These are phyloP conservation scores for Platycheirus rosarum DNA, from an alignment of 2,888 invertebrate genomes.

Conservation along the genomic window DNA sequence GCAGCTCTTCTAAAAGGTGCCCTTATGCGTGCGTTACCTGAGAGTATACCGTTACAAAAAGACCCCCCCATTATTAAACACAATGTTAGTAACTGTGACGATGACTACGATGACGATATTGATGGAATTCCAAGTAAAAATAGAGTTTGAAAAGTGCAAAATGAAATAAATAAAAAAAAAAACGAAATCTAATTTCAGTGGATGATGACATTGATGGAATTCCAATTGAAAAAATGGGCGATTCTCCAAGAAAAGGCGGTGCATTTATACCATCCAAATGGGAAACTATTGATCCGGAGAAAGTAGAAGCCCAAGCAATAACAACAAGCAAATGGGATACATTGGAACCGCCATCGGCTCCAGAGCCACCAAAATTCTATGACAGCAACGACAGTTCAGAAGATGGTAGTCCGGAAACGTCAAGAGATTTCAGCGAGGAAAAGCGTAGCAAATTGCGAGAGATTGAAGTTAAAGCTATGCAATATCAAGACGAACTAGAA, in stretches of 20 bases:
- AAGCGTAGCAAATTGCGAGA: conserved; percentile 91
- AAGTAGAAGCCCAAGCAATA: conserved; percentile 91
- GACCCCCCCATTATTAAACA: conserved; percentile 76
- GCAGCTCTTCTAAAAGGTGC: conserved; percentile 90
- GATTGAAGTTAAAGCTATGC: conserved; percentile 96
- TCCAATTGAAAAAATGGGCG: conserved; percentile 84
- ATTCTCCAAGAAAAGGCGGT: conserved; percentile 81
- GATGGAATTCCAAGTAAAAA: conserved; percentile 87
- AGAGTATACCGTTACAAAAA: conserved; percentile 79
- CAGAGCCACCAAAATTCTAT: conserved; percentile 81
- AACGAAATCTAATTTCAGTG: too few relatives aligned
- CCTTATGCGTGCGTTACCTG: conserved; percentile 83
- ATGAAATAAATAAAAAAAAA: too few relatives aligned
- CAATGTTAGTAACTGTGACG: conserved; percentile 77
- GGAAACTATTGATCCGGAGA: conserved; percentile 97
- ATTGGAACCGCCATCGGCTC: conserved; percentile 84
- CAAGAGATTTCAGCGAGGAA: conserved; percentile 86
- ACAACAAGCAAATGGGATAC: conserved; percentile 95
- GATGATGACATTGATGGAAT: conserved; percentile 90
- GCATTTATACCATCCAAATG: conserved; percentile 96
- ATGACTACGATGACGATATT: conserved; percentile 85
- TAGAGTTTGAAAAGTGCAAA: background rate
- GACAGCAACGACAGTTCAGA: conserved; percentile 78
- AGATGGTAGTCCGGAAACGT: conserved; percentile 79
- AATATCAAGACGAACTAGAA: conserved; percentile 98